These are phyloP conservation scores for Microtus agrestis DNA, from an alignment of 2,797 vertebrate genomes.

Conservation along the genomic window DNA sequence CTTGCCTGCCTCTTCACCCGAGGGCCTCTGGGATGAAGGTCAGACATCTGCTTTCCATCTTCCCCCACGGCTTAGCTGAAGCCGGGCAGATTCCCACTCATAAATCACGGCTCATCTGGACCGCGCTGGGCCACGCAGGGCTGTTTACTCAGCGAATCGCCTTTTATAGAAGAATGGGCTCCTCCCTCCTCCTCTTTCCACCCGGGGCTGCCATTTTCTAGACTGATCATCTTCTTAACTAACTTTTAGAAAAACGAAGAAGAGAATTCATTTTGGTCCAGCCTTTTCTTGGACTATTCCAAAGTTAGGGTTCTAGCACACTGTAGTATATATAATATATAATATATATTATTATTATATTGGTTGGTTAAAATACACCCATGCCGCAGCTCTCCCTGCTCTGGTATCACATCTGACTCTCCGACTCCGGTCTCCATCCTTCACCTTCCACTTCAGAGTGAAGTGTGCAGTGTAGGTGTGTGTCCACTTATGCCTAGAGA, in stretches of 20 bases:
- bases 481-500: neutral
- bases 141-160: slow-evolving; percentile 65
- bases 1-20: neutral
- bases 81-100: slow-evolving; percentile 70
- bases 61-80: slow-evolving; percentile 53
- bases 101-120: slow-evolving; percentile 85
- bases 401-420: neutral
- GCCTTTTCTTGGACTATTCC: neutral
- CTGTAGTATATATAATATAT: no score
- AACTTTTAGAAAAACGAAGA: neutral
- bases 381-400: neutral
- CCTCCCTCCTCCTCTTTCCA: neutral
- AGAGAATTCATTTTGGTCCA: neutral
- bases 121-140: neutral
- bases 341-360: no score
- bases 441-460: neutral
- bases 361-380: neutral
- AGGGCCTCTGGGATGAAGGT: slow-evolving; percentile 75
- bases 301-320: neutral
- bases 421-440: neutral
- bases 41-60: slow-evolving; percentile 88
- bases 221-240: neutral
- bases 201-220: neutral
- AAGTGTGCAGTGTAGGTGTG: neutral
- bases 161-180: slow-evolving; percentile 70